Percentiles rank a stretch among this genome's conserved stretches.
These are phyloP conservation scores for Hedychridium roseum DNA, from an alignment of 2,888 invertebrate genomes.

Conservation along the genomic window DNA sequence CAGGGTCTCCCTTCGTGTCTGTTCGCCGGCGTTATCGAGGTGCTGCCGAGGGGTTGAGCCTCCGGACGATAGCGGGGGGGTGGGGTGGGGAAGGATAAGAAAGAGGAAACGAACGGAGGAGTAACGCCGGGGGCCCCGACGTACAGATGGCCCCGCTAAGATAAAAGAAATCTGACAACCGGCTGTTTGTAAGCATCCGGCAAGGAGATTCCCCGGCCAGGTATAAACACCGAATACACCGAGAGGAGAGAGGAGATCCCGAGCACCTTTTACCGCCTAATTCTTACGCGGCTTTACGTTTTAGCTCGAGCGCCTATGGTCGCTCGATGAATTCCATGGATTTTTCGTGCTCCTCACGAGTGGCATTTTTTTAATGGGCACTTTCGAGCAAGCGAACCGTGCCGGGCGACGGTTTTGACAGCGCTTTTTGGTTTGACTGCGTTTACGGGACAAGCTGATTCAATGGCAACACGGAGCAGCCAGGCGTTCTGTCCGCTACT, in stretches of 20 bases:
- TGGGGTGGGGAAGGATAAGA: conserved; percentile 6
- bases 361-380: conserved; percentile 6
- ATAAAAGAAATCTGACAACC: conserved; percentile 63
- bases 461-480: too few species aligned
- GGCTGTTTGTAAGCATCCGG: conserved; percentile 58
- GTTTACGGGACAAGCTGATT: too few species aligned
- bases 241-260: conserved; percentile 12
- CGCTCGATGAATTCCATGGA: too few species aligned
- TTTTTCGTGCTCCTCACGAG: conserved; percentile 5
- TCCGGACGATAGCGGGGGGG: conserved; percentile 10
- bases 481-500: too few species aligned
- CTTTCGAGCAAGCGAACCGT: conserved; percentile 10
- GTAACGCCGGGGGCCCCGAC: conserved; percentile 27
- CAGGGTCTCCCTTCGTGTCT: background rate
- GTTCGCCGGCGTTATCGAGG: background rate
- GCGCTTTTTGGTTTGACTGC: too few species aligned
- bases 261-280: conserved; percentile 47
- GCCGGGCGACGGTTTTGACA: too few species aligned
- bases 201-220: conserved; percentile 38
- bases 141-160: conserved; percentile 56
- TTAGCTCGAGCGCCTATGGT: too few species aligned
- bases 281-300: conserved; percentile 39
- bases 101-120: conserved; percentile 18
- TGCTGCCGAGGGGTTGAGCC: background rate
- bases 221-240: conserved; percentile 55